These are phyloP conservation scores for Drosophila leonis DNA, from an alignment of 2,888 invertebrate species.

Conservation along the genomic window DNA sequence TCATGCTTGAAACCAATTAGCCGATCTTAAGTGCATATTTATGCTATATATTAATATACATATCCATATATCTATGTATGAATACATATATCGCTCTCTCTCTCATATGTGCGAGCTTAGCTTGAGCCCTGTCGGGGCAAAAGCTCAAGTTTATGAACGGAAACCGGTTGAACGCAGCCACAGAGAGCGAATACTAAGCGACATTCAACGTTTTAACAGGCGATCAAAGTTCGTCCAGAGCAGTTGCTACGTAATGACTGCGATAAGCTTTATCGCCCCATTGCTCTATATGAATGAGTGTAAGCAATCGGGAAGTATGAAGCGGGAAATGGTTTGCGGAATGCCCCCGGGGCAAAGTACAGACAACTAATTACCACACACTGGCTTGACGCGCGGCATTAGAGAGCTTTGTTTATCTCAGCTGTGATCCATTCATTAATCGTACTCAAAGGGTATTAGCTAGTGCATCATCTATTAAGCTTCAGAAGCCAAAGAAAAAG, in stretches of 20 bases:
- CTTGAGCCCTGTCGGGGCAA: slow-evolving; percentile 1
- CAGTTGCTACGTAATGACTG: slow-evolving; percentile 59
- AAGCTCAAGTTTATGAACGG: slow-evolving; percentile 17
- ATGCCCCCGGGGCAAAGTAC: slow-evolving; percentile 31
- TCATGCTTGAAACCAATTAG: slow-evolving; percentile 7
- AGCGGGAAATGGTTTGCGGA: background rate
- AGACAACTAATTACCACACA: slow-evolving; percentile 1
- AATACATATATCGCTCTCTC: background rate
- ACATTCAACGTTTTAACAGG: slow-evolving; percentile 20
- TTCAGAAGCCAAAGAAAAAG: background rate
- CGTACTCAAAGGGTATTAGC: background rate
- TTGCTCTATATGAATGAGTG: slow-evolving; percentile 22
- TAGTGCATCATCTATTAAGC: background rate
- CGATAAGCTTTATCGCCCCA: slow-evolving; percentile 50
- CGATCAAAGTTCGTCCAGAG: slow-evolving; percentile 39
- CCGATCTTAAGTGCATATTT: background rate
- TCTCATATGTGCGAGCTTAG: background rate
- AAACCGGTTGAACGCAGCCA: slow-evolving; percentile 42
- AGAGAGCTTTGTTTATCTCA: background rate
- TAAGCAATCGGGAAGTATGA: background rate
- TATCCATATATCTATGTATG: background rate
- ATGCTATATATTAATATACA: background rate
- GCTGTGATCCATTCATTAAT: background rate
- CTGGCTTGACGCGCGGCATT: background rate
- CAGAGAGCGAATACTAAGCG: background rate